Conservation (phyloP, 2,797 vertebrate species). For the Ctenosaura bakeri region DNA sequence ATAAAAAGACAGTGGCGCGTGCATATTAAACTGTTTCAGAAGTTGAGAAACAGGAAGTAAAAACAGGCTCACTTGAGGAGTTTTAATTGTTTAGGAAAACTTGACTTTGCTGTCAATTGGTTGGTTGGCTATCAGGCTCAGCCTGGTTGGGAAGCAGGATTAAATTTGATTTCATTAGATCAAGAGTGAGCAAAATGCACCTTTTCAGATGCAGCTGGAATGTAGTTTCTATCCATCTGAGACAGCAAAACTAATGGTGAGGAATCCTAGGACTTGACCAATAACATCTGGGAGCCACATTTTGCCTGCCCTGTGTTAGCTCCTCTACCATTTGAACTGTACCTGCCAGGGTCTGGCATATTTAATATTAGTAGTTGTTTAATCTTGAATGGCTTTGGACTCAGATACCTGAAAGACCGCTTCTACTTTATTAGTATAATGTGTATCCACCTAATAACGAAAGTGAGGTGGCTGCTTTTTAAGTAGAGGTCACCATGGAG, state of each 20-base stretch:
- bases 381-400: not conserved
- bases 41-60: not conserved
- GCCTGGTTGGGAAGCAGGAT: not conserved
- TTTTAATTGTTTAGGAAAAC: not conserved
- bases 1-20: not conserved
- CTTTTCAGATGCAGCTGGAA: too few relatives aligned
- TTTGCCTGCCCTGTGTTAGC: too few relatives aligned
- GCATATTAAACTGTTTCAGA: not conserved
- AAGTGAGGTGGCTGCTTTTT: not conserved
- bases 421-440: too few relatives aligned
- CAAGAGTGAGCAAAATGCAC: too few relatives aligned
- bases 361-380: not conserved
- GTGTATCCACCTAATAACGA: not conserved
- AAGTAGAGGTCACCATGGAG: not conserved
- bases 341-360: not conserved
- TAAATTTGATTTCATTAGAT: not conserved
- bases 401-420: not conserved
- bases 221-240: too few relatives aligned
- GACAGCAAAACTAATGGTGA: too few relatives aligned
- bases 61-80: not conserved
- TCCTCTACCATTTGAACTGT: not conserved
- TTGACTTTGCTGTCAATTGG: not conserved
- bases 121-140: not conserved
- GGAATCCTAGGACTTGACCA: too few relatives aligned
- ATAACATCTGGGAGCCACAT: too few relatives aligned